Conservation (phyloP, 2,797 vertebrate species). For the Chiropotes sagulatus region DNA sequence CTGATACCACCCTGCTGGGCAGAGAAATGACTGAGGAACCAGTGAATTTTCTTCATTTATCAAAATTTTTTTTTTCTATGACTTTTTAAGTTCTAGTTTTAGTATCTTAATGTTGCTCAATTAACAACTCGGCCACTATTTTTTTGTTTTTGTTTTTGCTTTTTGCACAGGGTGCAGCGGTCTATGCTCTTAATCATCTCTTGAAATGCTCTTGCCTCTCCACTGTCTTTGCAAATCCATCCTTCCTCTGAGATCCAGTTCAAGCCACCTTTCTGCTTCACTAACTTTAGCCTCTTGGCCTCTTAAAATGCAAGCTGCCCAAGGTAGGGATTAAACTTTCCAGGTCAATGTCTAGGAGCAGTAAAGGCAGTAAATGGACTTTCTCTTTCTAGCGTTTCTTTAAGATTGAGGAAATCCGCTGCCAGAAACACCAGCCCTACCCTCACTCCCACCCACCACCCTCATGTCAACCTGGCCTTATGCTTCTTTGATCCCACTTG, state of each 20-base stretch:
- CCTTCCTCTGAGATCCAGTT: neutral
- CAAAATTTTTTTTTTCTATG: neutral
- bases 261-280: neutral
- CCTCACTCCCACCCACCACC: neutral
- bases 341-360: neutral
- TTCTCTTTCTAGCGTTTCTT: neutral
- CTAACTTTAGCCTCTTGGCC: neutral
- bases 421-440: neutral
- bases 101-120: neutral
- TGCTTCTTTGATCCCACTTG: neutral
- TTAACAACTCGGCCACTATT: neutral
- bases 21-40: neutral
- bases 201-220: neutral
- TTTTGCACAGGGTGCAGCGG: neutral
- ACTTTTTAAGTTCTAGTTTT: neutral
- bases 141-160: neutral
- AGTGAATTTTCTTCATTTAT: neutral
- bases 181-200: neutral
- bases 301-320: neutral
- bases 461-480: neutral
- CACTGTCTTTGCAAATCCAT: neutral
- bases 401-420: neutral
- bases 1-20: fast-evolving
- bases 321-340: neutral
- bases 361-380: neutral